Evolutionary conservation across 2,797 vertebrate species (phyloP).

Genomic region (Tapera naevia): DNA sequence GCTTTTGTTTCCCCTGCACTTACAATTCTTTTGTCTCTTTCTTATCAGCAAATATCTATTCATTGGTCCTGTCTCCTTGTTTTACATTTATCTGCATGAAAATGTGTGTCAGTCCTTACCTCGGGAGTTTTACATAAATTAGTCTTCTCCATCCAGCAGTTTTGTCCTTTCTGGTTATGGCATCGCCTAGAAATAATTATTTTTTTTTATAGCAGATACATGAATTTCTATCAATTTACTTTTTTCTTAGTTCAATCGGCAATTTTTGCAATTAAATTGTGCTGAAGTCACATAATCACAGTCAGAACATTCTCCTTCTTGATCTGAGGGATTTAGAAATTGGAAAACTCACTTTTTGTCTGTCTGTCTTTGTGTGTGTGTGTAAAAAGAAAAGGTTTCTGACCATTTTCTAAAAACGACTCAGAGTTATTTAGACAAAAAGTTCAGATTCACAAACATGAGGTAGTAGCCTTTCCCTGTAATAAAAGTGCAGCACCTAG

Average conservation of each 20-base stretch:
- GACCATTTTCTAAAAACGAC: not conserved
- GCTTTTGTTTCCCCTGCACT: not conserved
- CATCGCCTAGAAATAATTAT: not conserved
- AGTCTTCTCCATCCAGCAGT: not conserved
- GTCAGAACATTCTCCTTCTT: not conserved
- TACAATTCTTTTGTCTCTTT: not conserved
- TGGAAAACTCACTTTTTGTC: not conserved
- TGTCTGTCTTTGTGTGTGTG: too few relatives aligned
- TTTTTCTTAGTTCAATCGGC: not conserved
- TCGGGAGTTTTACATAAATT: not conserved
- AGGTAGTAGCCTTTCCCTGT: not conserved
- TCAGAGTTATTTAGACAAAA: not conserved
- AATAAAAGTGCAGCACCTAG: not conserved
- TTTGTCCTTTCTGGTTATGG: not conserved
- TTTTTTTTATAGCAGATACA: not conserved
- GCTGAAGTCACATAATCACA: not conserved
- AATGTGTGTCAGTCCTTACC: not conserved
- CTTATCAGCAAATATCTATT: conserved; percentile 19
- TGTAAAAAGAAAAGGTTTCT: not conserved
- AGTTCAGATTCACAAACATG: not conserved
- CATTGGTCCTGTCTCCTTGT: not conserved
- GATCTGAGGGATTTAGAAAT: not conserved
- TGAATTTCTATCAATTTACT: not conserved
- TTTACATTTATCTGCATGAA: not conserved
- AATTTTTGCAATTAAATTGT: not conserved